A percentile compares a stretch with the other conserved stretches of the same genome.
Evolutionary conservation across 2,888 invertebrate genomes (phyloP).

Genomic region (Amblyjoppa fuscipennis): DNA sequence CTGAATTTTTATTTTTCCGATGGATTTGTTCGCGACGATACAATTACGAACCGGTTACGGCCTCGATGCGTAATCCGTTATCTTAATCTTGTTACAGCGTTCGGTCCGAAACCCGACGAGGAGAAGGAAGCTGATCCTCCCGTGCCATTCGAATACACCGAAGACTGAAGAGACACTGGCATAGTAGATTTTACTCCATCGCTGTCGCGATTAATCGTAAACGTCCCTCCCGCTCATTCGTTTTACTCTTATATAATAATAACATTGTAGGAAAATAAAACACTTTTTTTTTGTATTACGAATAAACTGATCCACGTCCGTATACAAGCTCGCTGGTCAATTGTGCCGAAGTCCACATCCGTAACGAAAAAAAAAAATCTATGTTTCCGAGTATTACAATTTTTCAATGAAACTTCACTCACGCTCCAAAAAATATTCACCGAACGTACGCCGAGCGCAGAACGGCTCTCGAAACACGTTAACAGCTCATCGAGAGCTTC

Average conservation of each 20-base stretch:
- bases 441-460: no score
- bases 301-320: conserved; percentile 55
- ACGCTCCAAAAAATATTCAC: no score
- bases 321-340: neutral
- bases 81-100: conserved; percentile 86
- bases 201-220: conserved; percentile 41
- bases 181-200: conserved; percentile 18
- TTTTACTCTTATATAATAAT: conserved; percentile 24
- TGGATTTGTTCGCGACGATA: neutral
- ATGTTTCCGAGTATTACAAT: no score
- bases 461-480: no score
- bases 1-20: conserved; percentile 4
- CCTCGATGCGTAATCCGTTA: conserved; percentile 9
- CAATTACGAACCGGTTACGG: neutral
- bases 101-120: conserved; percentile 96
- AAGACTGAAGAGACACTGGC: conserved; percentile 88
- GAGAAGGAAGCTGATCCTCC: conserved; percentile 99
- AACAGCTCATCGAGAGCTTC: no score
- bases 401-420: no score
- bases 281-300: conserved; percentile 60
- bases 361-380: no score
- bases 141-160: conserved; percentile 98
- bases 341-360: neutral
- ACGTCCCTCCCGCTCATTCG: conserved; percentile 24
- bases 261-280: conserved; percentile 46